Conservation (phyloP, 2,888 invertebrate species). For the Drosophila siamana region DNA sequence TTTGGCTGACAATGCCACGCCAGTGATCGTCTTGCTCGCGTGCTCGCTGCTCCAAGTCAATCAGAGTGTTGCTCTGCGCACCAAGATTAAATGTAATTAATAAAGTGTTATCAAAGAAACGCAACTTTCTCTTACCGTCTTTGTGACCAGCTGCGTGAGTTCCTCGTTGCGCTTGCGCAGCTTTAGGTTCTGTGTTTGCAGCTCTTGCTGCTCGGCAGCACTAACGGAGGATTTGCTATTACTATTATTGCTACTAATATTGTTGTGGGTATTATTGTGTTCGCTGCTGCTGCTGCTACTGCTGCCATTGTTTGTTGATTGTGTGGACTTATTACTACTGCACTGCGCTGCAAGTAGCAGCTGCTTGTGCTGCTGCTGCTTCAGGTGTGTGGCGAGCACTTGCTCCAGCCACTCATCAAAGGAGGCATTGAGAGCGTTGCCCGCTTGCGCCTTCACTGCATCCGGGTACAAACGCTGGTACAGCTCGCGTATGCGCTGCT, state of each 20-base stretch:
- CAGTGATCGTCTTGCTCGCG: slow-evolving; percentile 85
- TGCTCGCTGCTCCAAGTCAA: slow-evolving; percentile 84
- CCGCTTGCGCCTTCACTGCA: slow-evolving; percentile 79
- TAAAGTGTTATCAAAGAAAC: background rate
- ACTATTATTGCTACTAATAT: slow-evolving; percentile 82
- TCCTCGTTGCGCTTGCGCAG: slow-evolving; percentile 89
- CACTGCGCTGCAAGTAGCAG: slow-evolving; percentile 51
- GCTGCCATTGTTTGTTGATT: slow-evolving; percentile 77
- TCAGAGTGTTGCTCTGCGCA: slow-evolving; percentile 83
- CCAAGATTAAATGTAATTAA: background rate
- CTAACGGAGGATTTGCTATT: slow-evolving; percentile 70
- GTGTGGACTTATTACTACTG: slow-evolving; percentile 83
- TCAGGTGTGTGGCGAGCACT: slow-evolving; percentile 82
- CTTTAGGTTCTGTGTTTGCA: slow-evolving; percentile 88
- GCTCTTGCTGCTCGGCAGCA: slow-evolving; percentile 80
- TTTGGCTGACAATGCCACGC: slow-evolving; percentile 83
- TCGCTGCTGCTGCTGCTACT: slow-evolving; percentile 66
- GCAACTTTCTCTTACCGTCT: slow-evolving; percentile 88
- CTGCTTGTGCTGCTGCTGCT: slow-evolving; percentile 69
- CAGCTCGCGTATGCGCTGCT: slow-evolving; percentile 83
- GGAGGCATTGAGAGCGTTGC: slow-evolving; percentile 80
- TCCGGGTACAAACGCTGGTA: slow-evolving; percentile 84
- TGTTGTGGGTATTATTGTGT: slow-evolving; percentile 73
- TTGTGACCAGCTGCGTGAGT: slow-evolving; percentile 91
- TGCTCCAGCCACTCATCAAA: slow-evolving; percentile 85